Percentiles rank a stretch among this genome's conserved stretches.
phyloP scores from a whole-genome alignment of 2,888 invertebrate genomes.

The Drosophila paramelanica region DNA sequence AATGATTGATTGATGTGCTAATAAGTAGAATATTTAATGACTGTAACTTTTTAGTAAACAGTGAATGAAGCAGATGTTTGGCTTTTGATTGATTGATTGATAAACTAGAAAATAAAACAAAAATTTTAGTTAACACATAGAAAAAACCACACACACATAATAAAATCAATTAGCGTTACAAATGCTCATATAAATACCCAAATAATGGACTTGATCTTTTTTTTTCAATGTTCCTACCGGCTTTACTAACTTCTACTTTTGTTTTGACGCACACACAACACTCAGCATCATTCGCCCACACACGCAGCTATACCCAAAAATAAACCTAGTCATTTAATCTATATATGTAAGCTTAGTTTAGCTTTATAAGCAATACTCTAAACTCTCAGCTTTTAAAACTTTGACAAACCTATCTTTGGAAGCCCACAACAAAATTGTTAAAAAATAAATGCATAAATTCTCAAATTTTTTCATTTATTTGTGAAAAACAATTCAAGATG shows the following conservation, averaged over 20 bases:
- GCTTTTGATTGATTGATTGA: conserved; percentile 4
- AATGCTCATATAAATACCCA: background rate
- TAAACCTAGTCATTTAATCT: conserved; percentile 39
- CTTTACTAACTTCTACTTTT: conserved; percentile 25
- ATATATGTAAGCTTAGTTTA: conserved; percentile 66
- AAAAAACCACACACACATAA: no score
- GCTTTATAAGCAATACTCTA: conserved; percentile 55
- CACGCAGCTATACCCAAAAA: conserved; percentile 31
- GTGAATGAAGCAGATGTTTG: background rate
- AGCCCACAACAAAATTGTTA: conserved; percentile 36
- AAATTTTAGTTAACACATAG: background rate
- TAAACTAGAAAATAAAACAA: background rate
- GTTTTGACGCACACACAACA: conserved; percentile 23
- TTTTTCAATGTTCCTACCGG: conserved; percentile 10
- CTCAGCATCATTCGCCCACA: conserved; percentile 42
- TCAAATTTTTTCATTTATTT: conserved; percentile 32
- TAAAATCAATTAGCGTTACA: background rate
- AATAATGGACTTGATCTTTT: conserved; percentile 4
- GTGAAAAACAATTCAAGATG: conserved; percentile 22
- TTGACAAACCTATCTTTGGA: conserved; percentile 53
- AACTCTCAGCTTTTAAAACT: conserved; percentile 42
- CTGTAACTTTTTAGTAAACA: no score
- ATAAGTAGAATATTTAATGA: no score
- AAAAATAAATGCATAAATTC: conserved; percentile 17
- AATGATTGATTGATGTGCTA: conserved; percentile 1